phyloP scores from a whole-genome alignment of 2,888 invertebrate species.

The Andrena flavipes region DNA sequence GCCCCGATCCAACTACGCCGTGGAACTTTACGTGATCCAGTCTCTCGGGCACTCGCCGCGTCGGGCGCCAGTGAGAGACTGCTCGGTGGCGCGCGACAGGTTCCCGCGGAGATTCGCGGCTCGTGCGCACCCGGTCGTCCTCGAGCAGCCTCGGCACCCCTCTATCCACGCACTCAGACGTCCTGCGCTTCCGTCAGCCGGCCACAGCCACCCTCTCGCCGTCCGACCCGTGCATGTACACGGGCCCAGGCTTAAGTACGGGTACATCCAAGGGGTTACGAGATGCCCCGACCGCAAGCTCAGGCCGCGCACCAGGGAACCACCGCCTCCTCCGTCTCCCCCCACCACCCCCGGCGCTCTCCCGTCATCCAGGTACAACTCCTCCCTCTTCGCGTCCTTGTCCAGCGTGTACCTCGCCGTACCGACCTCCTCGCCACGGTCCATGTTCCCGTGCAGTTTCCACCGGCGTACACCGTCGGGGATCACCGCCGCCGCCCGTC shows the following conservation, averaged over 20 bases:
- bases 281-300: slow-evolving; percentile 64
- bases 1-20: slow-evolving; percentile 21
- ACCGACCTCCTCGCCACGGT: slow-evolving; percentile 13
- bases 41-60: slow-evolving; percentile 70
- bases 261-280: slow-evolving; percentile 54
- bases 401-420: slow-evolving; percentile 1
- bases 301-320: slow-evolving; percentile 53
- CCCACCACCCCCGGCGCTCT: slow-evolving; percentile 16
- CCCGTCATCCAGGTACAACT: slow-evolving; percentile 33
- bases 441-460: slow-evolving; percentile 44
- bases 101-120: slow-evolving; percentile 65
- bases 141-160: slow-evolving; percentile 67
- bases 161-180: slow-evolving; percentile 32
- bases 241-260: slow-evolving; percentile 37
- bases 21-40: slow-evolving; percentile 35
- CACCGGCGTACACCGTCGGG: slow-evolving; percentile 44
- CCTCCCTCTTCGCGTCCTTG: slow-evolving; percentile 35
- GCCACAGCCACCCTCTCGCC: slow-evolving; percentile 28
- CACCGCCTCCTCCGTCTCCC: slow-evolving; percentile 27
- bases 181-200: slow-evolving; percentile 23
- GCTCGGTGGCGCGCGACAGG: slow-evolving; percentile 70
- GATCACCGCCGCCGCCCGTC: slow-evolving; percentile 14
- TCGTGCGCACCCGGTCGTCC: slow-evolving; percentile 67
- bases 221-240: slow-evolving; percentile 4
- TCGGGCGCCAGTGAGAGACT: slow-evolving; percentile 78